Percentiles rank a stretch among this genome's conserved stretches.
Conservation (phyloP, 1,140 invertebrate genomes). For the Drosophila kepulauana region DNA sequence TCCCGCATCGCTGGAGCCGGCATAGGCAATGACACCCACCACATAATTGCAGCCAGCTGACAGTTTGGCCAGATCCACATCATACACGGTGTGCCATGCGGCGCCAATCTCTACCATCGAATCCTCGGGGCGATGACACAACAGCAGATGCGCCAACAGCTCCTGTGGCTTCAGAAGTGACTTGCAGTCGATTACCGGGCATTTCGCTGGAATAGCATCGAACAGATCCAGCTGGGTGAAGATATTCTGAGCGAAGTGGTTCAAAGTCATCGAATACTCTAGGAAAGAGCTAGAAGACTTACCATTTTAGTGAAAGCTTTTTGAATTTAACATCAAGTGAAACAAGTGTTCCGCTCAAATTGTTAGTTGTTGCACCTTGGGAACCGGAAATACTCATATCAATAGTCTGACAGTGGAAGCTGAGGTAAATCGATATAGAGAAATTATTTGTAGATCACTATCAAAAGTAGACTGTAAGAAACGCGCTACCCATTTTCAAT, state of each 20-base stretch:
- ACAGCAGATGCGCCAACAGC: slow-evolving; percentile 50
- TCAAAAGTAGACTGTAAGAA: too few species aligned
- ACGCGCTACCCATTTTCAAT: too few species aligned
- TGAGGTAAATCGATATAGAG: not conserved
- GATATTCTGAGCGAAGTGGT: slow-evolving; percentile 7
- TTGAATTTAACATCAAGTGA: not conserved
- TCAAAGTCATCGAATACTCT: not conserved
- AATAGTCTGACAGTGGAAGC: not conserved
- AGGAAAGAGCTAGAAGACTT: slow-evolving; percentile 3
- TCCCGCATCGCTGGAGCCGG: slow-evolving; percentile 23
- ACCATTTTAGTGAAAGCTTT: slow-evolving; percentile 6
- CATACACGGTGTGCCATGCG: slow-evolving; percentile 37
- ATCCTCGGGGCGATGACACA: slow-evolving; percentile 50
- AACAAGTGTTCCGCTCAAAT: not conserved
- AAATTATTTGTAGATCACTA: too few species aligned
- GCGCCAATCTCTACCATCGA: slow-evolving; percentile 49
- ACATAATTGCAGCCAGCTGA: slow-evolving; percentile 45
- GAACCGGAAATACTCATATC: not conserved
- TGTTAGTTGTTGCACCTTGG: not conserved
- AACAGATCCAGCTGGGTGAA: slow-evolving; percentile 38
- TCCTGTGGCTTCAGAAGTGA: slow-evolving; percentile 33
- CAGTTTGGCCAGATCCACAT: slow-evolving; percentile 41
- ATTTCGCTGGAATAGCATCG: slow-evolving; percentile 32
- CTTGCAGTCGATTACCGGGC: slow-evolving; percentile 37
- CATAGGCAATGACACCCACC: slow-evolving; percentile 48